phyloP scores from a whole-genome alignment of 1,140 invertebrate genomes.

The Laodelphax striatellus region DNA sequence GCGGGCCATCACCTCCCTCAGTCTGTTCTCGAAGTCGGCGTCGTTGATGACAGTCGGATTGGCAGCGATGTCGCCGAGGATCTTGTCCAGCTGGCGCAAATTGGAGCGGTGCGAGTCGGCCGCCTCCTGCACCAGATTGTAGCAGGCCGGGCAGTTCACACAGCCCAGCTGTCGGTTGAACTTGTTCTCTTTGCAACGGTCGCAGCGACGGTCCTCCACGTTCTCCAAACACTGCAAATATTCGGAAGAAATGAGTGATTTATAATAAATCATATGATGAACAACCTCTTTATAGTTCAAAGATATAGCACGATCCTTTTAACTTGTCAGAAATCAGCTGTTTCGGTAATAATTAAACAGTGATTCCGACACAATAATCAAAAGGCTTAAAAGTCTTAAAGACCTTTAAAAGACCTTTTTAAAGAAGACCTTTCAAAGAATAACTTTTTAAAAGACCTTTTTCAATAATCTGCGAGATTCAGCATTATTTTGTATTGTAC shows the following conservation, averaged over 20 bases:
- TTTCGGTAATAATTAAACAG: too few species aligned
- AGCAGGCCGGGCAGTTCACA: constrained; percentile 83
- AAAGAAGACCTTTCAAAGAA: too few species aligned
- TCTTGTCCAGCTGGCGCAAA: constrained; percentile 55
- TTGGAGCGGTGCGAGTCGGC: constrained; percentile 69
- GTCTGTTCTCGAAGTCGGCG: constrained; percentile 64
- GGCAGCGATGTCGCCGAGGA: constrained; percentile 52
- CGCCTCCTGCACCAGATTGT: constrained; percentile 82
- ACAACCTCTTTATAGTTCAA: too few species aligned
- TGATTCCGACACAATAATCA: too few species aligned
- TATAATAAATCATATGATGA: too few species aligned
- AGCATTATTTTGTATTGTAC: too few species aligned
- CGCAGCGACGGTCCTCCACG: constrained; percentile 81
- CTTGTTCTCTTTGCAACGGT: constrained; percentile 89
- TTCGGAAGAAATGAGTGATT: not conserved
- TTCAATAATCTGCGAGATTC: too few species aligned
- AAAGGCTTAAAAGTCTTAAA: too few species aligned
- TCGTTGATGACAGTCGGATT: constrained; percentile 75
- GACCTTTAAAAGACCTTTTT: too few species aligned
- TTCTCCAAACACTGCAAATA: constrained; percentile 61
- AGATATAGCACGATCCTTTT: too few species aligned
- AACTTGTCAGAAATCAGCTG: too few species aligned
- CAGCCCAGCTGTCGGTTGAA: constrained; percentile 74
- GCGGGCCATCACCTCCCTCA: constrained; percentile 55
- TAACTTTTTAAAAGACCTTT: too few species aligned